Percentiles rank a stretch among this genome's conserved stretches.
phyloP scores from a whole-genome alignment of 2,797 vertebrate species.

The Lophius americanus region DNA sequence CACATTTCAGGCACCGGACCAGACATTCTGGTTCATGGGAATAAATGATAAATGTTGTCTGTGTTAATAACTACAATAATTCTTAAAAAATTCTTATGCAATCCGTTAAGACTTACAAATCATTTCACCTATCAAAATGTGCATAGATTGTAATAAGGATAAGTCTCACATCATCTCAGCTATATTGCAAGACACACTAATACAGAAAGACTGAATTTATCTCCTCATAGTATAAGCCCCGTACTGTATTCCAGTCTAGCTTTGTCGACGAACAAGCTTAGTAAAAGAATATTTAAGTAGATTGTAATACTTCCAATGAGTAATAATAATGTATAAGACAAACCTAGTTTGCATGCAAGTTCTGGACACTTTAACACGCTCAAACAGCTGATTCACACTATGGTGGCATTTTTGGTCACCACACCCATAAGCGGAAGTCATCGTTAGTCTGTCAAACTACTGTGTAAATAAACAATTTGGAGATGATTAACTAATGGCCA shows the following conservation, averaged over 20 bases:
- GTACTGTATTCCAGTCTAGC: neutral
- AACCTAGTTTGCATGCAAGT: neutral
- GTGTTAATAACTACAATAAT: slow-evolving; percentile 1
- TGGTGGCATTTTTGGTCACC: slow-evolving; percentile 27
- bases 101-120: neutral
- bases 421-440: slow-evolving; percentile 46
- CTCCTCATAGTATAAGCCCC: neutral
- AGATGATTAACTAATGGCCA: no score
- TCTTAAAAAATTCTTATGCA: neutral
- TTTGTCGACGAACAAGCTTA: slow-evolving; percentile 22
- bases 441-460: slow-evolving; percentile 55
- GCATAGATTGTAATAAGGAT: neutral
- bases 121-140: neutral
- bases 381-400: slow-evolving; percentile 55
- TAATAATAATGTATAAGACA: slow-evolving; percentile 14
- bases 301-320: no score
- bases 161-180: neutral
- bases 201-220: neutral
- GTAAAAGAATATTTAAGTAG: neutral
- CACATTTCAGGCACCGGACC: slow-evolving; percentile 6
- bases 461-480: slow-evolving; percentile 4
- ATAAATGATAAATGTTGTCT: neutral
- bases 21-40: neutral
- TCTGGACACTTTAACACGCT: slow-evolving; percentile 8
- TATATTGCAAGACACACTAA: neutral